Percentiles rank a stretch among this genome's conserved stretches.
Conservation (phyloP, 2,113 vertebrate genomes). For the Stictonetta naevosa region DNA sequence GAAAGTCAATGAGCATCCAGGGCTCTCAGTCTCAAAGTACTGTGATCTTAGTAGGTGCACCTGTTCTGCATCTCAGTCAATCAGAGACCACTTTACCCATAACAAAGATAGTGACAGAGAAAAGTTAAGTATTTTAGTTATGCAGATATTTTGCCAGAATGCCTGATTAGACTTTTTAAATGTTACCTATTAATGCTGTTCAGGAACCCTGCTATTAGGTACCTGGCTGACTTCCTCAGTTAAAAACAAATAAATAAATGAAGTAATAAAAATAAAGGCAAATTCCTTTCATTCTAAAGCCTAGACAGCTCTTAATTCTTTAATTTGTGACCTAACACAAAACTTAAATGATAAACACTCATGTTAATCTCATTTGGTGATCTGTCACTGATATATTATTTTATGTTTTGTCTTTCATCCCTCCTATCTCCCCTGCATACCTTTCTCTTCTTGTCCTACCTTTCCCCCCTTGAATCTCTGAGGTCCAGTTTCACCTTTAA, state of each 20-base stretch:
- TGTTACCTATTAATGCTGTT: not conserved
- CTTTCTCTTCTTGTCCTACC: not conserved
- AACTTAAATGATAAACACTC: not conserved
- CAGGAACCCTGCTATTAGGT: not conserved
- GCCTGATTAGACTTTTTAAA: not conserved
- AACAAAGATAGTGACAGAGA: not conserved
- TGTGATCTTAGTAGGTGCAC: not conserved
- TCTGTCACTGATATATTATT: not conserved
- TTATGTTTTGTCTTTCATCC: not conserved
- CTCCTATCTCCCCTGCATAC: not conserved
- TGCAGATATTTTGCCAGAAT: not conserved
- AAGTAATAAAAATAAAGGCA: not conserved
- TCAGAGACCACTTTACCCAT: not conserved
- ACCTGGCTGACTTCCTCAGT: not conserved
- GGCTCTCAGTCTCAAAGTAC: not conserved
- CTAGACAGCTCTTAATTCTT: not conserved
- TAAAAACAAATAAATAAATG: not conserved
- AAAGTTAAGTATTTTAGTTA: not conserved
- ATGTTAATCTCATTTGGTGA: not conserved
- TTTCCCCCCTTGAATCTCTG: slow-evolving; percentile 17
- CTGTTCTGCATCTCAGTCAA: not conserved
- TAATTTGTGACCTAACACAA: not conserved
- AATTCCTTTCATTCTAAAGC: not conserved
- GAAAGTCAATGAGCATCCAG: not conserved
- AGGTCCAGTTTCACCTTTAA: slow-evolving; percentile 34